Conservation (phyloP, 2,113 vertebrate species). For the Coptodon bakossiorum region DNA sequence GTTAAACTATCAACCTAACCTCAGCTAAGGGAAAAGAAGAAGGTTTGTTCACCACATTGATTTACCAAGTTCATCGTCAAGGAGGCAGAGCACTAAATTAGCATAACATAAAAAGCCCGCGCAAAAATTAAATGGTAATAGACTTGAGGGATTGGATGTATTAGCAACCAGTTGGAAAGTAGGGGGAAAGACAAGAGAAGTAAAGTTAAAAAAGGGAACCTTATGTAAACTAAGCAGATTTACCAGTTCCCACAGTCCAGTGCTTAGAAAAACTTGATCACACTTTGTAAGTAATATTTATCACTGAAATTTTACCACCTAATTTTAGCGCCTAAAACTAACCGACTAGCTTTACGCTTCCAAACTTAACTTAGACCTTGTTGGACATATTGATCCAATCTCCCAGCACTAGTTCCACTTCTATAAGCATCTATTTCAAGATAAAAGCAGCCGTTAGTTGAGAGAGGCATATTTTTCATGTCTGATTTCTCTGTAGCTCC, state of each 20-base stretch:
- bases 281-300: neutral
- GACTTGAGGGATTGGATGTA: neutral
- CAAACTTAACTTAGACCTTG: neutral
- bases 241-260: neutral
- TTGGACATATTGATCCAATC: neutral
- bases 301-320: neutral
- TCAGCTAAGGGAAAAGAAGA: neutral
- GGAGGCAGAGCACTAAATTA: neutral
- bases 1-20: neutral
- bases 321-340: neutral
- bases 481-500: neutral
- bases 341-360: neutral
- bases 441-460: neutral
- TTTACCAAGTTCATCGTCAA: neutral
- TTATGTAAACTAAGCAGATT: neutral
- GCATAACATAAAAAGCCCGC: rapidly evolving
- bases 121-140: neutral
- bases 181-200: neutral
- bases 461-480: neutral
- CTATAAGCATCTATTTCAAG: neutral
- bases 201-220: neutral
- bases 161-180: neutral
- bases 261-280: neutral
- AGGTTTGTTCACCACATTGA: neutral
- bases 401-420: neutral